Evolutionary conservation across 2,888 invertebrate species (phyloP).

Genomic region (Crocallis elinguaria): DNA sequence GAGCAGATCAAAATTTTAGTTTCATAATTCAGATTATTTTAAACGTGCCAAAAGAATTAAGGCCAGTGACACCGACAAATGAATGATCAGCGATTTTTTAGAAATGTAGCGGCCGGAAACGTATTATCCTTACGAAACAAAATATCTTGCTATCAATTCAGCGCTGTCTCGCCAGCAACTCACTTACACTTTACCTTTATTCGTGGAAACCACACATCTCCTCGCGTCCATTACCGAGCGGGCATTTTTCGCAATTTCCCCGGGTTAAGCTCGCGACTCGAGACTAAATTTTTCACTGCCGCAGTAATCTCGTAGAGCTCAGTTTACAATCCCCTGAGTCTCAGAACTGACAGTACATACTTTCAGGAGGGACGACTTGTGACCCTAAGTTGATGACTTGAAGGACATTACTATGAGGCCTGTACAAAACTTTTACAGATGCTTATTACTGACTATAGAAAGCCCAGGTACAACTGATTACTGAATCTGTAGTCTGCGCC

Average conservation of each 20-base stretch:
- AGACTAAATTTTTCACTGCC: slow-evolving; percentile 53
- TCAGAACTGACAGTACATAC: slow-evolving; percentile 1
- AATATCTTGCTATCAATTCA: too few relatives aligned
- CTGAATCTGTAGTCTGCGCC: too few relatives aligned
- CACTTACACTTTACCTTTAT: slow-evolving; percentile 6
- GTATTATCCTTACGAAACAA: too few relatives aligned
- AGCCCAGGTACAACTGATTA: too few relatives aligned
- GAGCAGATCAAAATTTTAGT: too few relatives aligned
- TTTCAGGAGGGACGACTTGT: slow-evolving; percentile 21
- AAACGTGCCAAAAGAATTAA: too few relatives aligned
- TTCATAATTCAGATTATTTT: too few relatives aligned
- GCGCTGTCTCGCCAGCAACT: background rate
- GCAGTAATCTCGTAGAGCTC: slow-evolving; percentile 48
- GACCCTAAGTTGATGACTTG: slow-evolving; percentile 9
- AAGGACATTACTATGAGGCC: background rate
- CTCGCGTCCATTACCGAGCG: slow-evolving; percentile 51
- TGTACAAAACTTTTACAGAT: background rate
- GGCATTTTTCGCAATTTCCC: slow-evolving; percentile 62
- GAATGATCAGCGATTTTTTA: too few relatives aligned
- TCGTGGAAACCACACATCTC: slow-evolving; percentile 39
- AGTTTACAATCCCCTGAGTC: slow-evolving; percentile 41
- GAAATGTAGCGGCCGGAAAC: too few relatives aligned
- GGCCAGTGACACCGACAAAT: too few relatives aligned
- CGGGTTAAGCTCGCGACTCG: slow-evolving; percentile 25
- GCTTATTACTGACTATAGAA: too few relatives aligned